Percentiles rank a stretch among this genome's conserved stretches.
Evolutionary conservation across 2,888 invertebrate species (phyloP).

Genomic region (Zelleria hepariella): DNA sequence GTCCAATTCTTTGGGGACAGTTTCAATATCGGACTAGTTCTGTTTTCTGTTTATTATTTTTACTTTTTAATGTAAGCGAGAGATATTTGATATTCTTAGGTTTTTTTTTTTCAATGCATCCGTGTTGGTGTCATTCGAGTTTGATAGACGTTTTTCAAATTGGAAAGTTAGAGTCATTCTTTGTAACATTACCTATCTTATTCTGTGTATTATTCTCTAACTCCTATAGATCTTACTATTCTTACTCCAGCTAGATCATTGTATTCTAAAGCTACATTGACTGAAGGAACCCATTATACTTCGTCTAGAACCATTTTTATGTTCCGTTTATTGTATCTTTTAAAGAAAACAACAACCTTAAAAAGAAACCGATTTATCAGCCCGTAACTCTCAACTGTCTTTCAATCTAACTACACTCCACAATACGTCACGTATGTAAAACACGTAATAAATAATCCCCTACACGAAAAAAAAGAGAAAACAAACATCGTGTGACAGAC

Average conservation of each 20-base stretch:
- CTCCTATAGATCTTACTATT: no score
- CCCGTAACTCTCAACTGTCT: not conserved
- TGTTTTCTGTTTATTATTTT: conserved; percentile 50
- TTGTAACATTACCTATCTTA: no score
- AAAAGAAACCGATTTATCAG: not conserved
- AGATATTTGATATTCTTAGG: conserved; percentile 8
- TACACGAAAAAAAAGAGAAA: conserved; percentile 9
- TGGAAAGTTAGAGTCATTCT: not conserved
- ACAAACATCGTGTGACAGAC: conserved; percentile 10
- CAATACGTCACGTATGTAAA: not conserved
- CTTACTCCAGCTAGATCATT: no score
- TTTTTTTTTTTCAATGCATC: not conserved
- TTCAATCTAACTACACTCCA: not conserved
- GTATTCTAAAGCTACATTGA: no score
- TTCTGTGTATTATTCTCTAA: no score
- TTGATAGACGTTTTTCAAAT: conserved; percentile 3
- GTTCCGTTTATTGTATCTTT: no score
- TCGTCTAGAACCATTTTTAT: no score
- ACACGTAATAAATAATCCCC: not conserved
- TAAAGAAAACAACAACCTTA: no score
- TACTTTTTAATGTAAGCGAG: conserved; percentile 52
- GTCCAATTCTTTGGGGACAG: not conserved
- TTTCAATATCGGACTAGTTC: conserved; percentile 30
- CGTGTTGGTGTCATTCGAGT: not conserved
- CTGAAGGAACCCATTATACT: no score